Base-by-base conservation (phyloP, 2,797 vertebrate genomes). In the Epinephelus coioides region DNA sequence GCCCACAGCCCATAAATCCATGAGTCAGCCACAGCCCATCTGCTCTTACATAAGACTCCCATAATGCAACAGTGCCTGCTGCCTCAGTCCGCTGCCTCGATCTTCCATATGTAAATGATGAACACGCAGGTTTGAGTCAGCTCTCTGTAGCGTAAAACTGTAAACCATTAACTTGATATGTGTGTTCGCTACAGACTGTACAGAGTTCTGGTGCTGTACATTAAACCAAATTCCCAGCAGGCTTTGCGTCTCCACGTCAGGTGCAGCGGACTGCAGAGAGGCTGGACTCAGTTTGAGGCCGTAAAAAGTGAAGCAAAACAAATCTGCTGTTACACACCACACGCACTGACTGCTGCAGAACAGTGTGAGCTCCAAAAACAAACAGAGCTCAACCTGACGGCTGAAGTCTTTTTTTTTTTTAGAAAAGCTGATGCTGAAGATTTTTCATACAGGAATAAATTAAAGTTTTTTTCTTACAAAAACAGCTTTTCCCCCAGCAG, bases 31-130 rank as follows among this genome's bases (percentile, higher is more conserved):
- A 6, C 75, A 63, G 21, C 76, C 73, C 85, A 71, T 79, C 79
- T 79, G 84, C 73, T 82, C 11, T 89, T 87, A 83, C 69, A 76
- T 87, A 90, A 90, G 74, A 8, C 27, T 85, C 79, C 81, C 71
- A 81, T 21, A 78, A 85, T 88, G 82, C 82, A 85, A 44, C n/a
- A 64, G 79, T 6, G 75, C 47, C 55, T 17, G 56, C 43, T 49
- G 75, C 65, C 73, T 46, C 66, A 25, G 25, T 25, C 25, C 3
- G 56, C 43, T 49, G 75, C 65, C 73, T 46, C 66, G 4, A 8
- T 34, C 34, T 8, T 34, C 34, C 34, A 34, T 34, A 34, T 34
- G 34, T 34, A 34, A 34, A 34, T 34, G 34, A 69, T 21, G n/a
- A 51, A 38, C 23, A 2, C 6, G 4, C 50, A 23, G 73, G 44